These are phyloP conservation scores for Oxystoma pomonae DNA, from an alignment of 2,888 invertebrate genomes.

Conservation along the genomic window DNA sequence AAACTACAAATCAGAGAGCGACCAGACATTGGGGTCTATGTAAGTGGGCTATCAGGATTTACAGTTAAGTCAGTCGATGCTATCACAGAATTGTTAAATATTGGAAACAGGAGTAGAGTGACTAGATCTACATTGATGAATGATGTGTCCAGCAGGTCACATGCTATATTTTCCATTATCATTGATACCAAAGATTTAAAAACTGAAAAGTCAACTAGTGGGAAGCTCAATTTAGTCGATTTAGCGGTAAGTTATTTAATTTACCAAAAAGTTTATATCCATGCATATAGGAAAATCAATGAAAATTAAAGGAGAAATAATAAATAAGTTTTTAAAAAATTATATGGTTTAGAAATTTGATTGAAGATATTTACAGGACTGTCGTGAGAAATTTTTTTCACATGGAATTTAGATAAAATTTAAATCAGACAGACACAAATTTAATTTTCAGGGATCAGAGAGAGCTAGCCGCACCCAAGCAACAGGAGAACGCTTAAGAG, in stretches of 20 bases:
- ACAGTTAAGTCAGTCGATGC: conserved; percentile 74
- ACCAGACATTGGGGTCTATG: conserved; percentile 95
- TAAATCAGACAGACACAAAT: background rate
- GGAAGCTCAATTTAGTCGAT: conserved; percentile 96
- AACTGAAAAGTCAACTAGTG: conserved; percentile 85
- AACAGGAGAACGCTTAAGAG: conserved; percentile 85
- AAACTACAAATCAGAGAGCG: conserved; percentile 92
- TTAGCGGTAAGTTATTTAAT: conserved; percentile 74
- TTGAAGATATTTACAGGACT: background rate
- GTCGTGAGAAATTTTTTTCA: too few species aligned
- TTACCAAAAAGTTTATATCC: too few species aligned
- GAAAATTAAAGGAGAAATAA: too few species aligned
- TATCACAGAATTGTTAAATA: conserved; percentile 55
- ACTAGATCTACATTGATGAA: conserved; percentile 97
- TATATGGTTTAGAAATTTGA: background rate
- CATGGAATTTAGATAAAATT: too few species aligned
- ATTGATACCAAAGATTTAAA: conserved; percentile 90
- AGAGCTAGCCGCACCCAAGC: conserved; percentile 96
- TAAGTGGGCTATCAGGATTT: conserved; percentile 94
- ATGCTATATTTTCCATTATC: conserved; percentile 97
- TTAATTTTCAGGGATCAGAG: conserved; percentile 78
- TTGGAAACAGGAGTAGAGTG: conserved; percentile 92
- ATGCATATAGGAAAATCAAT: too few species aligned
- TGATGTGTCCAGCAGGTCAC: conserved; percentile 91
- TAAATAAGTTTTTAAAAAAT: too few species aligned